Evolutionary conservation across 2,797 vertebrate genomes (phyloP).

Genomic region (Pseudochaenichthys georgianus): DNA sequence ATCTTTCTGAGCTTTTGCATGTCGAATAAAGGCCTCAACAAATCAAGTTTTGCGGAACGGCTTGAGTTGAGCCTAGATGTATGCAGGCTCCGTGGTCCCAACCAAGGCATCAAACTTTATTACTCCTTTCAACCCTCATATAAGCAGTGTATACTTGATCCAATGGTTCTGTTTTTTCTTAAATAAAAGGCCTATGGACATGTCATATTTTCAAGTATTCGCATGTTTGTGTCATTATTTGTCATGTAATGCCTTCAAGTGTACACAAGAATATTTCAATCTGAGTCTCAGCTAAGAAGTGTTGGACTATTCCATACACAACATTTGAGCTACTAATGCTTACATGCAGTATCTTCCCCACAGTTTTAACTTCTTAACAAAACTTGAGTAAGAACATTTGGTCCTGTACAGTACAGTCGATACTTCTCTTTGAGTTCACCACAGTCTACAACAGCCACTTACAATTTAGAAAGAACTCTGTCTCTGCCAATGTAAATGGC

Average conservation of each 20-base stretch:
- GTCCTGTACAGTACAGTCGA: constrained; percentile 9
- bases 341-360: background rate
- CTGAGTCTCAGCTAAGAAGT: background rate
- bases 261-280: background rate
- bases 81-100: too few species aligned
- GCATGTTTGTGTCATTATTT: too few species aligned
- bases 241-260: background rate
- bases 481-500: constrained; percentile 58
- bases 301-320: background rate
- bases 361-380: constrained; percentile 18
- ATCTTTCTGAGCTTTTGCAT: too few species aligned
- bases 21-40: too few species aligned
- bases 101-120: too few species aligned
- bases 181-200: too few species aligned
- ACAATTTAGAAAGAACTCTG: constrained; percentile 62
- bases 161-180: too few species aligned
- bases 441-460: constrained; percentile 62
- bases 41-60: too few species aligned
- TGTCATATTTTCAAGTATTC: too few species aligned
- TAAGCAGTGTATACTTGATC: too few species aligned
- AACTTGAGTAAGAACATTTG: constrained; percentile 39
- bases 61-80: too few species aligned
- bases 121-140: too few species aligned
- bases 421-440: constrained; percentile 41
- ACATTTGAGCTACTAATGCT: background rate